Conservation (phyloP, 2,113 vertebrate genomes). For the Chaetodon auriga region DNA sequence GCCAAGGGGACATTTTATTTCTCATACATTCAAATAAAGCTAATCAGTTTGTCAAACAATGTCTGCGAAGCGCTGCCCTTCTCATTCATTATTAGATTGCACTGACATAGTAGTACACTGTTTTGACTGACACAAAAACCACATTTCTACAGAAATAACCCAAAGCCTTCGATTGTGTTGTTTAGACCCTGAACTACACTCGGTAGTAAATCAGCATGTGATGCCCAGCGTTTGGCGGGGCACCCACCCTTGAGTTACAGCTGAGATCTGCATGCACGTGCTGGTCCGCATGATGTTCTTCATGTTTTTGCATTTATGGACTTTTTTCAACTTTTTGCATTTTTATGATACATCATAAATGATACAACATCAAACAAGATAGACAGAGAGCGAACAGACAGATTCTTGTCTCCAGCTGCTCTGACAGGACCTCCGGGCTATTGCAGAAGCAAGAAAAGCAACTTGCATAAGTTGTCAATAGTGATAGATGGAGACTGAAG, state of each 20-base stretch:
- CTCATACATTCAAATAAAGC: background rate
- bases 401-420: slow-evolving; percentile 21
- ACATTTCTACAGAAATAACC: slow-evolving; percentile 1
- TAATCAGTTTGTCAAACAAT: slow-evolving; percentile 10
- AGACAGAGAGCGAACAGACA: slow-evolving; percentile 19
- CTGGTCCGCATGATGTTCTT: background rate
- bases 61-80: background rate
- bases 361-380: slow-evolving; percentile 22
- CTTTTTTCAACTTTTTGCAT: slow-evolving; percentile 2
- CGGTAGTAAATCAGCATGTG: background rate
- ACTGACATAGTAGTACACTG: background rate
- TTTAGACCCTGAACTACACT: background rate
- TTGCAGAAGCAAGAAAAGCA: slow-evolving; percentile 39
- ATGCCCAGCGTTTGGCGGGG: background rate
- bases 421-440: slow-evolving; percentile 45
- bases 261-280: background rate
- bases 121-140: background rate
- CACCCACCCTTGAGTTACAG: background rate
- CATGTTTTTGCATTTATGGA: background rate
- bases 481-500: slow-evolving; percentile 51
- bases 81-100: background rate
- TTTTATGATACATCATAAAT: slow-evolving; percentile 3
- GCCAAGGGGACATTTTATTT: background rate
- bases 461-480: slow-evolving; percentile 43
- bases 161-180: background rate